Base-by-base conservation (phyloP, 2,888 invertebrate species). In the Noctua comes region DNA sequence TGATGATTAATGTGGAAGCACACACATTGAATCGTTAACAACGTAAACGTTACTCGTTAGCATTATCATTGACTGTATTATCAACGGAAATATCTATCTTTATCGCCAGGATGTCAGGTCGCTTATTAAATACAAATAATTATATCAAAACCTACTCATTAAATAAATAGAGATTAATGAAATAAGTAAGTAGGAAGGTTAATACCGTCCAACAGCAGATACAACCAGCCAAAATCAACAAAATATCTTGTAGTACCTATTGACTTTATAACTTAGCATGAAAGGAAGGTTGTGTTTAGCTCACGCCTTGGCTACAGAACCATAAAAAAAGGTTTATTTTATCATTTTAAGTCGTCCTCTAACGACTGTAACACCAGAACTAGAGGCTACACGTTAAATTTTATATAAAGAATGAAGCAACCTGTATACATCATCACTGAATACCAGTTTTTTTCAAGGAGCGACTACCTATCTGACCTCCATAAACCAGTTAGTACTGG, bases 151-250 rank as follows among this genome's bases (percentile, higher is more conserved):
- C 40, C 7, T 7, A 36, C 40, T 36, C 24, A 27, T 36, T 46
- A 65, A 2, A 43, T 78, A 77, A 13, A 13, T 64, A n/a, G n/a
- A 51, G n/a, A 18, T 46, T 4, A 31, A 43, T n/a, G 40, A 16
- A 59, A 46, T 43, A 46, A 1, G 0, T 57, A 43, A 4, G 10
- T 36, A 48, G 5, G 0, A 18, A 48, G 3, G 16, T n/a, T 18
- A 4, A 10, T 51, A 64, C n/a, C 16, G n/a, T 18, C 27, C 16
- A 43, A 27, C 5, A 36, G n/a, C 11, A 24, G 62, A 62, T 36
- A 36, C 62, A 46, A 54, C 31, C 18, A 48, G 13, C 48, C 10
- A 80, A 40, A 21, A 75, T n/a, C n/a, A 46, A 75, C 76, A 40
- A 21, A n/a, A 51, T 3, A 27, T 27, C 27, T 59, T 59, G 16